phyloP scores from a whole-genome alignment of 2,797 vertebrate species.

The Lagorchestes hirsutus region DNA sequence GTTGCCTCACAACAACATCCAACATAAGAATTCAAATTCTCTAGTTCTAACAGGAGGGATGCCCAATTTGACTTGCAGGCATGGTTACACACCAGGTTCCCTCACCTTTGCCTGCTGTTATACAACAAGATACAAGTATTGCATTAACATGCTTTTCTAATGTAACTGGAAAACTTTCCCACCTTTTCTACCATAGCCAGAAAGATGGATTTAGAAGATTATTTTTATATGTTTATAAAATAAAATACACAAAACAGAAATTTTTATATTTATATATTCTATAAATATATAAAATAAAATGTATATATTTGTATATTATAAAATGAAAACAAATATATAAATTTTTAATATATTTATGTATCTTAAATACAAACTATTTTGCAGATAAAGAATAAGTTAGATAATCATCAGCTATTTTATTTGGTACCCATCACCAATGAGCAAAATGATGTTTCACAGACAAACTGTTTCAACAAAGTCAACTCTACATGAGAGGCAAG shows the following conservation, averaged over 20 bases:
- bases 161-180: slow-evolving; percentile 28
- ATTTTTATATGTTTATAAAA: neutral
- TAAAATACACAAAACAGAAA: neutral
- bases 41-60: slow-evolving; percentile 8
- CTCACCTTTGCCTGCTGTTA: neutral
- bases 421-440: neutral
- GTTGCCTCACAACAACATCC: neutral
- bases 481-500: neutral
- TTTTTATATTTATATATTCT: neutral
- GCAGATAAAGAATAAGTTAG: neutral
- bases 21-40: neutral
- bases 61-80: neutral
- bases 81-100: neutral
- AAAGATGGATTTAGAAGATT: slow-evolving; percentile 10
- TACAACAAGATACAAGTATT: neutral
- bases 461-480: too few relatives aligned
- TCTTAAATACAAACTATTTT: neutral
- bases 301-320: neutral
- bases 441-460: neutral
- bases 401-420: neutral
- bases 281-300: neutral
- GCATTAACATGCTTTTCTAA: neutral
- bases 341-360: neutral
- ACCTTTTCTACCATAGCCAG: slow-evolving; percentile 17
- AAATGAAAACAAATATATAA: neutral